phyloP scores from a whole-genome alignment of 2,113 vertebrate species.

The Psittacula cyanocephala region DNA sequence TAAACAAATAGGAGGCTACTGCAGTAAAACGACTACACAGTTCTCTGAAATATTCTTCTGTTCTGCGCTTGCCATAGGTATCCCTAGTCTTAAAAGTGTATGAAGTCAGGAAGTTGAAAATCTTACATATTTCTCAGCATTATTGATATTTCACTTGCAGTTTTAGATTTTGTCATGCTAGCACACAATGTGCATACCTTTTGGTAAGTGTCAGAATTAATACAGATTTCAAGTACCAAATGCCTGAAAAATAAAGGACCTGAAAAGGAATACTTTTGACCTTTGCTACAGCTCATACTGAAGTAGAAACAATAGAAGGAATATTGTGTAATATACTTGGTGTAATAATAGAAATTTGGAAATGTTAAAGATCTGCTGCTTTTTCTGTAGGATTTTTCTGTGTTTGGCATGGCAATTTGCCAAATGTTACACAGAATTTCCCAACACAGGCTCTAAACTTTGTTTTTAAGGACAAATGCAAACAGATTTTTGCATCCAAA shows the following conservation, averaged over 20 bases:
- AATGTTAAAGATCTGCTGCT: not conserved
- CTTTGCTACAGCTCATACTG: not conserved
- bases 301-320: not conserved
- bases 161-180: not conserved
- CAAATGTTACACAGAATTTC: constrained; percentile 60
- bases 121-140: not conserved
- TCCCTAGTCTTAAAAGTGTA: not conserved
- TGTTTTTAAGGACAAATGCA: constrained; percentile 72
- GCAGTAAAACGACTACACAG: not conserved
- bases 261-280: not conserved
- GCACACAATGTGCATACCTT: accelerated
- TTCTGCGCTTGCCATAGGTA: not conserved
- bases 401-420: constrained; percentile 62
- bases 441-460: constrained; percentile 70
- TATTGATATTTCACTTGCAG: not conserved
- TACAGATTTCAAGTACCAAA: not conserved
- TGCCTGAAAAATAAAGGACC: not conserved
- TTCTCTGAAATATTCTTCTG: not conserved
- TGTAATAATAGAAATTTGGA: not conserved
- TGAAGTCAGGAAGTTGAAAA: not conserved
- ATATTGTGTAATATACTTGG: not conserved
- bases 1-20: not conserved
- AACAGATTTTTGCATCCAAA: constrained; percentile 53
- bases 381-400: constrained; percentile 51
- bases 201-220: not conserved